phyloP scores from a whole-genome alignment of 2,113 vertebrate genomes.

The Leptobrachium leishanense region DNA sequence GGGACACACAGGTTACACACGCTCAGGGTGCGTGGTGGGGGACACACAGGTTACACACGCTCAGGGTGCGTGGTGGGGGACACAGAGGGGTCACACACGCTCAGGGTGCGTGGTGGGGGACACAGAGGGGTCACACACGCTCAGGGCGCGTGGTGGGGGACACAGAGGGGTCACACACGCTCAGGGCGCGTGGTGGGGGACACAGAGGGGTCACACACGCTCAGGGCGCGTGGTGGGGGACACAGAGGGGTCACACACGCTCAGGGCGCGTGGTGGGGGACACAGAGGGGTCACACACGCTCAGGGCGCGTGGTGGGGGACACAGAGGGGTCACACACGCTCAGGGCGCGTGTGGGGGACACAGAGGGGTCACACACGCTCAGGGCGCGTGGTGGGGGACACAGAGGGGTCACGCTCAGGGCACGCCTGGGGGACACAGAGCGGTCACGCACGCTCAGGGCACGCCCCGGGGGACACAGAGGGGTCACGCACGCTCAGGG shows the following conservation, averaged over 20 bases:
- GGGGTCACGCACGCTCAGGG: too few species aligned
- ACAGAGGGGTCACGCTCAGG: background rate
- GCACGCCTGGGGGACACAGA: too few species aligned
- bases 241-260: rapidly evolving
- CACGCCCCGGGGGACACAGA: too few species aligned
- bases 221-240: background rate
- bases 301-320: background rate
- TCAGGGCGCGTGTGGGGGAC: background rate
- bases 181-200: background rate
- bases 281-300: background rate
- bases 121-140: rapidly evolving
- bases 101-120: background rate
- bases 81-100: background rate
- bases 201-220: conserved; percentile 19
- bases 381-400: background rate
- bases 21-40: too few species aligned
- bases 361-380: conserved; percentile 6
- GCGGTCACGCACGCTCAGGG: too few species aligned
- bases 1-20: too few species aligned
- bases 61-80: background rate
- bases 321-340: background rate
- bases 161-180: conserved; percentile 19
- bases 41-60: too few species aligned
- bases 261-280: rapidly evolving
- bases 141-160: background rate